These are phyloP conservation scores for Trematomus bernacchii DNA, from an alignment of 2,797 vertebrate species.

Conservation along the genomic window DNA sequence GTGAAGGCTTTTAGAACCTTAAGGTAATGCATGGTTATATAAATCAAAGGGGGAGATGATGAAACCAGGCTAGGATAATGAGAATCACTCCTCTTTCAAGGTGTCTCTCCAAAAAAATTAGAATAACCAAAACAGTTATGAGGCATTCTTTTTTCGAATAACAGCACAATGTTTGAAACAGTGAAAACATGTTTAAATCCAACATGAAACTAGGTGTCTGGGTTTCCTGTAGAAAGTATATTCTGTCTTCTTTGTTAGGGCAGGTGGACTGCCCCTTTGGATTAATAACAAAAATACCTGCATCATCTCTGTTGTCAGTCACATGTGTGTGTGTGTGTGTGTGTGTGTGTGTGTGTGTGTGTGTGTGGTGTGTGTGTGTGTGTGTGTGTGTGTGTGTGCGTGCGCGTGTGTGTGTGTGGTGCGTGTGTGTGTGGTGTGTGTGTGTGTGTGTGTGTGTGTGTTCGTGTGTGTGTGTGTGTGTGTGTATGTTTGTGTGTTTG, in stretches of 20 bases:
- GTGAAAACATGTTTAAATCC: background rate
- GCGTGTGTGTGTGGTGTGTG: background rate
- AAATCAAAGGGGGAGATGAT: background rate
- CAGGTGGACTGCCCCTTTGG: background rate
- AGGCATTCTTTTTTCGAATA: background rate
- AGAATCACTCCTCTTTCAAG: background rate
- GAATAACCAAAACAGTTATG: background rate
- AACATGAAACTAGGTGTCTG: background rate
- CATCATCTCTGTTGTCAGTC: background rate
- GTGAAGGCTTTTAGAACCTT: background rate
- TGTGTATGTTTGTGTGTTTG: background rate
- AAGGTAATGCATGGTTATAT: background rate
- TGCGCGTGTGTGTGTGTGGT: background rate
- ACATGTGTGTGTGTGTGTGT: background rate
- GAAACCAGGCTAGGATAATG: background rate
- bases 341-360: background rate
- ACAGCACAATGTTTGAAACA: background rate
- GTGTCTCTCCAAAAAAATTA: background rate
- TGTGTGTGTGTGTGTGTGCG: background rate
- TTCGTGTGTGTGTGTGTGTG: background rate
- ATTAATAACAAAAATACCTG: conserved; percentile 8
- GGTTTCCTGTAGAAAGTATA: background rate
- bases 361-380: background rate
- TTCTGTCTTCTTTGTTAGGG: background rate
- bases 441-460: background rate